Base-by-base conservation (phyloP, 2,113 vertebrate species). In the Phalacrocorax carbo region DNA sequence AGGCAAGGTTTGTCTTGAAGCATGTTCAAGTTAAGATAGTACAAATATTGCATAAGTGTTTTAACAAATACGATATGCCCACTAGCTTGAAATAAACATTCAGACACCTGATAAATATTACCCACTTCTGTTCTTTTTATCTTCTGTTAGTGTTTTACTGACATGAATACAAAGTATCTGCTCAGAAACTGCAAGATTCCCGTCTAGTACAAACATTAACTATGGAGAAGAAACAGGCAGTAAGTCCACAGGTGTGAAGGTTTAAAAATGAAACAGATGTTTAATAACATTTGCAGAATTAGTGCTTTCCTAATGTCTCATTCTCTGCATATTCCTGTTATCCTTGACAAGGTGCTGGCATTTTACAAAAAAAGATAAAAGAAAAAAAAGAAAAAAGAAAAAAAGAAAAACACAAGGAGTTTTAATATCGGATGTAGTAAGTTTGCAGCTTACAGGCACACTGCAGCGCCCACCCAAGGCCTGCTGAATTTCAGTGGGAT, bases 31-130 rank as follows among this genome's bases (percentile, higher is more conserved):
- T 70, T 70, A 58, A 83, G 26, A 51, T 7, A 48, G 22, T 49
- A 48, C 6, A 4, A 6, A 52, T 70, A 66, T 13, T 4, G 1
- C 4, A 0, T 34, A 29, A 36, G 15, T 42, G 13, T 77, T 60
- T 77, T 54, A 90, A 79, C 15, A 85, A 75, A 57, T 10, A 29
- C 17, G 4, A 19, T 49, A 51, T 55, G 5, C 10, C 10, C 54
- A 18, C 18, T n/a, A 49, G n/a, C 25, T 68, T 76, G 30, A 36
- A 52, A 72, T 81, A 71, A 58, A 11, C 7, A 36, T 22, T 48
- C 8, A 48, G 40, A 16, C 29, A 82, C 14, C 22, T 82, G 40
- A 61, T 75, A 66, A 91, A 51, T 75, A 52, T 49, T 91, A 52
- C 7, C 34, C 5, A 40, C 15, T 75, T 92, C 22, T 58, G 6